A percentile compares a stretch with the other conserved stretches of the same genome.
Evolutionary conservation across 2,797 vertebrate species (phyloP).

Genomic region (Lates japonicus): DNA sequence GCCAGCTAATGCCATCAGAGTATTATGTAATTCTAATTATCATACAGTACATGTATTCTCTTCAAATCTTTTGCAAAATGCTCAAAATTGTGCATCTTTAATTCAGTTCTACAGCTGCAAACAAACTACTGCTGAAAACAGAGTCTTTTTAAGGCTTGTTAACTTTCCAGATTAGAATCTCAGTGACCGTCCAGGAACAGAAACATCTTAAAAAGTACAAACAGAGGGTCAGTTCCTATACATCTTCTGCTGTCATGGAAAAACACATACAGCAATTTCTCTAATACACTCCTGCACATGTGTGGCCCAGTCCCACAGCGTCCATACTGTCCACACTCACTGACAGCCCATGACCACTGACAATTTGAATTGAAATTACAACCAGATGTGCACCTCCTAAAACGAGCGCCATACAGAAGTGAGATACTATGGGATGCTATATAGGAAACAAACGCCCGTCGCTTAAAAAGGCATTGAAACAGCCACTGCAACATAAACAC

Average conservation of each 20-base stretch:
- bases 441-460: conserved; percentile 10
- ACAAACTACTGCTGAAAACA: not conserved
- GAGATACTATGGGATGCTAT: conserved; percentile 18
- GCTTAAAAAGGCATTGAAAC: conserved; percentile 58
- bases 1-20: conserved; percentile 38
- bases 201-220: not conserved
- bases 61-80: not conserved
- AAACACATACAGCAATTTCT: conserved; percentile 32
- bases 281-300: conserved; percentile 61
- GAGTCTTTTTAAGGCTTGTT: not conserved
- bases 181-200: not conserved
- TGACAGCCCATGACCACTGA: no score
- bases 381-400: not conserved
- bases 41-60: not conserved
- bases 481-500: conserved; percentile 70
- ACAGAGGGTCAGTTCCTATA: conserved; percentile 23
- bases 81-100: not conserved
- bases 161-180: not conserved
- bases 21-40: conserved; percentile 52
- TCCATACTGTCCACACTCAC: conserved; percentile 13
- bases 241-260: conserved; percentile 31
- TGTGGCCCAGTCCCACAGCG: conserved; percentile 35
- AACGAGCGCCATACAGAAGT: not conserved
- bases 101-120: not conserved
- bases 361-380: no score